Conservation (phyloP, 92 coral and sea anemone genomes). For the Zoanthus solanderi region DNA sequence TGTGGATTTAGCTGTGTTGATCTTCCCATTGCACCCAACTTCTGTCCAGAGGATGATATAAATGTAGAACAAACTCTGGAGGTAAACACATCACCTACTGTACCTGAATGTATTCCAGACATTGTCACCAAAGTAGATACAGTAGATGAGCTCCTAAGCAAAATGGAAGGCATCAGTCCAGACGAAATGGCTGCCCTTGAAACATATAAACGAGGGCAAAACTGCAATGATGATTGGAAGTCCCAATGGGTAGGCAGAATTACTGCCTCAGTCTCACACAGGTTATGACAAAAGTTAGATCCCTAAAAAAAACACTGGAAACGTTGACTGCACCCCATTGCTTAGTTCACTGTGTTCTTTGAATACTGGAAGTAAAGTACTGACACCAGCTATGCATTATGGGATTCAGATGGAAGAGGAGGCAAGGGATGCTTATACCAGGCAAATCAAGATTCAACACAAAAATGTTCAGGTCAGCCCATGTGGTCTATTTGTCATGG, state of each 20-base stretch:
- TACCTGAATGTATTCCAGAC: too few species aligned
- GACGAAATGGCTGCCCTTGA: too few species aligned
- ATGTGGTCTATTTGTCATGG: conserved; percentile 43
- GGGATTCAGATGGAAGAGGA: conserved; percentile 60
- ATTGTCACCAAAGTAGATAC: too few species aligned
- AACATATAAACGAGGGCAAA: too few species aligned
- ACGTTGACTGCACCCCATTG: conserved; percentile 42
- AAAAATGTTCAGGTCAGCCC: conserved; percentile 43
- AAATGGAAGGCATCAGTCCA: too few species aligned
- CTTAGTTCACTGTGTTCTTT: conserved; percentile 5
- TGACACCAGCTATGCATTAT: conserved; percentile 50
- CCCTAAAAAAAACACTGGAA: conserved; percentile 6
- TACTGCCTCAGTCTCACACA: conserved; percentile 66
- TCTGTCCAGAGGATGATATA: conserved; percentile 68
- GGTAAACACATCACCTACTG: too few species aligned
- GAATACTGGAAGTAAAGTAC: background rate
- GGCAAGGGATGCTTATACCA: conserved; percentile 32
- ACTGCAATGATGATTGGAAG: too few species aligned
- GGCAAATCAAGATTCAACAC: conserved; percentile 43
- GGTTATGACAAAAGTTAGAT: conserved; percentile 60
- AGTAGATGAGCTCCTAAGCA: too few species aligned
- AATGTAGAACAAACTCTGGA: conserved; percentile 29
- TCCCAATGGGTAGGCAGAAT: conserved; percentile 29
- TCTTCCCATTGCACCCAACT: conserved; percentile 7
- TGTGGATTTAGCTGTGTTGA: background rate